phyloP scores from a whole-genome alignment of 2,797 vertebrate species.

The Glyptemys insculpta region DNA sequence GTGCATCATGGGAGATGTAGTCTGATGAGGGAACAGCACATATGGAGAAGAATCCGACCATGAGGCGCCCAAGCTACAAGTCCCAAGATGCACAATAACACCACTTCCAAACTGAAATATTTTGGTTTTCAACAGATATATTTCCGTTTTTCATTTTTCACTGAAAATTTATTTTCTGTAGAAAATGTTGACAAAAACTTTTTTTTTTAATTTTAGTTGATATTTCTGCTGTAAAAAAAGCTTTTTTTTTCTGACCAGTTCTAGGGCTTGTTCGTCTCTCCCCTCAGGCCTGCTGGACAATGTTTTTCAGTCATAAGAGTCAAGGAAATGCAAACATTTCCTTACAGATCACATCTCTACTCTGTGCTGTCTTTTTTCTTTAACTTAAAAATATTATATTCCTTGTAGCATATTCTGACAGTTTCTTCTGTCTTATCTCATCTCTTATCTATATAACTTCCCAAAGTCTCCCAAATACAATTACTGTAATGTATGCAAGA shows the following conservation, averaged over 20 bases:
- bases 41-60: not conserved
- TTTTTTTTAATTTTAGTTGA: not conserved
- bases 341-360: not conserved
- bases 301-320: constrained; percentile 5
- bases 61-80: rapidly evolving
- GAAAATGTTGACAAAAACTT: not conserved
- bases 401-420: not conserved
- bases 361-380: not conserved
- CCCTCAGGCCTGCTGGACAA: not conserved
- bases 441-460: not conserved
- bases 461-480: constrained; percentile 18
- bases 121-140: not conserved
- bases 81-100: not conserved
- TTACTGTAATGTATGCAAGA: constrained; percentile 2
- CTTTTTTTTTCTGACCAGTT: not conserved
- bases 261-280: not conserved
- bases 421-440: not conserved
- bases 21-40: not conserved
- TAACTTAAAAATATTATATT: not conserved
- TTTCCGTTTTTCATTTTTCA: not conserved
- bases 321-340: not conserved
- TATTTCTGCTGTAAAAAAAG: rapidly evolving
- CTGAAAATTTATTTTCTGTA: not conserved
- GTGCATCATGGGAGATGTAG: not conserved
- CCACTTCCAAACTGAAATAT: not conserved